Percentiles rank a stretch among this genome's conserved stretches.
Conservation (phyloP, 2,888 invertebrate species). For the Aphelenchoides bicaudatus region DNA sequence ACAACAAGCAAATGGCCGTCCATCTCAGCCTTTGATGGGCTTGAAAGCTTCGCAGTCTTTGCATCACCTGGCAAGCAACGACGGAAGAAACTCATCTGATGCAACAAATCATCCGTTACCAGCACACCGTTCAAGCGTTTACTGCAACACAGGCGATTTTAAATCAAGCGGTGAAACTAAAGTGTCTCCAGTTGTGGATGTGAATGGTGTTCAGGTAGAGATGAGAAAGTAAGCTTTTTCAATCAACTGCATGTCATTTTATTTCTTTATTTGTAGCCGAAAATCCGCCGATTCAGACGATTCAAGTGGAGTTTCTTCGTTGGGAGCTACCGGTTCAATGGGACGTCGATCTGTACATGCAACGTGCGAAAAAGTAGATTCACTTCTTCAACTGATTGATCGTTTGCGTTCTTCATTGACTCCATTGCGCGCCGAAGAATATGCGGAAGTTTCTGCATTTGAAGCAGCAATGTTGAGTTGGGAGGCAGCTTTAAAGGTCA, state of each 20-base stretch:
- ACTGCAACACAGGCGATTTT: no score
- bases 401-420: constrained; percentile 35
- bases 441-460: constrained; percentile 44
- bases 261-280: constrained; percentile 7
- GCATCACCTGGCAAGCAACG: no score
- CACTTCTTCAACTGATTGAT: constrained; percentile 40
- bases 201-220: no score
- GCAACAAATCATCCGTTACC: no score
- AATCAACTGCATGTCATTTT: neutral
- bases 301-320: constrained; percentile 25
- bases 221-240: no score
- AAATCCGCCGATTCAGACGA: constrained; percentile 32
- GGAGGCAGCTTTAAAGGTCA: constrained; percentile 42
- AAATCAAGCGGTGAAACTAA: no score
- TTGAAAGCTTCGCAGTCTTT: no score
- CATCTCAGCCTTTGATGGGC: no score
- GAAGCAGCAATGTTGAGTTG: constrained; percentile 48
- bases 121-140: no score
- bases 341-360: neutral
- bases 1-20: no score
- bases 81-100: no score
- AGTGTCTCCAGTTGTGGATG: no score
- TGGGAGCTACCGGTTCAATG: neutral
- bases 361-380: neutral
- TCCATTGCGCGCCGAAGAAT: constrained; percentile 34